Conservation (phyloP, 2,888 invertebrate species). For the Branchipolynoe longqiensis region DNA sequence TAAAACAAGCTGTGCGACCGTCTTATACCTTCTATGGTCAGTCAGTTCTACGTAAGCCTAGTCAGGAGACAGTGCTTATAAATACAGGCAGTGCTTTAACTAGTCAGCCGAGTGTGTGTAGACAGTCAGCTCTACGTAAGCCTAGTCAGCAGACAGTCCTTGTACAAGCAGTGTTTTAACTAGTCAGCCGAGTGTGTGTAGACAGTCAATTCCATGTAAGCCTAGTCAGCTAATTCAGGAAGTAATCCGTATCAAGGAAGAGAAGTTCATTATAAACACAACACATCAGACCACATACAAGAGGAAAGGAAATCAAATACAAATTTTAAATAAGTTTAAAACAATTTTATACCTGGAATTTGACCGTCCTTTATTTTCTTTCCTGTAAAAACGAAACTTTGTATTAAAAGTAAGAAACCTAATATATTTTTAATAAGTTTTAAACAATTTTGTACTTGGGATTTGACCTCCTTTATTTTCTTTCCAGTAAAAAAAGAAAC, state of each 20-base stretch:
- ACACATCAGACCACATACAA: conserved; percentile 4
- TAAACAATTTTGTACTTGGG: too few species aligned
- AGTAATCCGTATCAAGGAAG: conserved; percentile 15
- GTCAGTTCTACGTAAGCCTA: not conserved
- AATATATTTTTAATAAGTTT: too few species aligned
- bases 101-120: not conserved
- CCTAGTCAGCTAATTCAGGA: not conserved
- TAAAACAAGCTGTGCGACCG: too few species aligned
- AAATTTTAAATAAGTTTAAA: conserved; percentile 4
- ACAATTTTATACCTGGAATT: conserved; percentile 57
- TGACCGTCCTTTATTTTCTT: conserved; percentile 55
- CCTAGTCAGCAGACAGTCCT: not conserved
- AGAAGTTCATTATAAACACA: not conserved
- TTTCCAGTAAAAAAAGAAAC: too few species aligned
- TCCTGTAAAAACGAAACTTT: conserved; percentile 41
- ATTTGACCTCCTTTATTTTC: too few species aligned
- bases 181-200: not conserved
- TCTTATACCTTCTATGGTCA: too few species aligned
- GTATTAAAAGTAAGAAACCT: not conserved
- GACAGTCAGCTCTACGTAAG: not conserved
- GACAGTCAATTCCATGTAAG: too few species aligned
- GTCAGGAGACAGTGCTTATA: not conserved
- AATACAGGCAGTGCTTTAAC: not conserved
- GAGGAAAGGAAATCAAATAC: not conserved
- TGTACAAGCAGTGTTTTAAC: not conserved